Percentiles rank a stretch among this genome's conserved stretches.
phyloP scores from a whole-genome alignment of 1,140 invertebrate species.

The Papilio helenus region DNA sequence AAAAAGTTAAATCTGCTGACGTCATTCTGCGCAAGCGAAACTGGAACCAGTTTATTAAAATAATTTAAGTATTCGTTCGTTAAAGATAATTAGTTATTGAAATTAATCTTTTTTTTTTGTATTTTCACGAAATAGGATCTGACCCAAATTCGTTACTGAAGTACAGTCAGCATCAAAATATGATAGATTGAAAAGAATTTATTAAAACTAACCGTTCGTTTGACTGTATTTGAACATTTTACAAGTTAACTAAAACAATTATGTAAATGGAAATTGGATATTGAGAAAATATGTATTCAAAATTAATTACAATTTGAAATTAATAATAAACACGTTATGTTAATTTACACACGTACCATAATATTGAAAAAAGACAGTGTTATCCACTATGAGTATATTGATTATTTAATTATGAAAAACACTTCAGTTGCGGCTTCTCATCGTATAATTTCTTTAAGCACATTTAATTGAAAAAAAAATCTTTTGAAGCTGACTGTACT shows the following conservation, averaged over 20 bases:
- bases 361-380: too few species aligned
- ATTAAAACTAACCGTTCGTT: neutral
- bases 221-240: neutral
- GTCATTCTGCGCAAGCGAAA: too few species aligned
- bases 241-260: neutral
- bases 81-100: neutral
- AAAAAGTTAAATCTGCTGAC: too few species aligned
- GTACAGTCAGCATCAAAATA: slow-evolving; percentile 2
- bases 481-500: neutral
- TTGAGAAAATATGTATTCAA: neutral
- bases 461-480: neutral
- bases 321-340: too few species aligned
- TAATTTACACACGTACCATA: too few species aligned
- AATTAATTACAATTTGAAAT: neutral
- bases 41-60: too few species aligned
- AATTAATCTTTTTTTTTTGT: neutral
- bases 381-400: too few species aligned
- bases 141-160: neutral
- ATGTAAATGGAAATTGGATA: neutral
- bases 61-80: too few species aligned
- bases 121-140: neutral
- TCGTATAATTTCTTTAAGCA: too few species aligned
- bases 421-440: too few species aligned
- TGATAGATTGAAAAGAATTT: neutral
- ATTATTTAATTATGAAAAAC: too few species aligned